Conservation (phyloP, 1,140 invertebrate genomes). For the Drosophila quadrilineata region DNA sequence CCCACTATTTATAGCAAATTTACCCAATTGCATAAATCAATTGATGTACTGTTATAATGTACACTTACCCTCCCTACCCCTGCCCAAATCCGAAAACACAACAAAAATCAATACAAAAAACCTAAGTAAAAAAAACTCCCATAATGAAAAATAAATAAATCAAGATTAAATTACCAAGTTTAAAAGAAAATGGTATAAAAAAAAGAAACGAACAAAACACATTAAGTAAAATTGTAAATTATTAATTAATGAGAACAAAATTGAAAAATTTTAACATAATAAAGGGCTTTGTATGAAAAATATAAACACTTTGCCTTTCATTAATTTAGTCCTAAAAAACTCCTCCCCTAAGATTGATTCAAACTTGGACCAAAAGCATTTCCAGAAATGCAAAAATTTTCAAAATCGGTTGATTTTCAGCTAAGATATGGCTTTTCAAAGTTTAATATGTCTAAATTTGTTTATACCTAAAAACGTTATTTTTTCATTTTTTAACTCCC, state of each 20-base stretch:
- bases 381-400: too few relatives aligned
- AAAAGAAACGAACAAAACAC: conserved; percentile 24
- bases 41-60: conserved; percentile 74
- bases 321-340: too few relatives aligned
- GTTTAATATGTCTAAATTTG: too few relatives aligned
- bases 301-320: not conserved
- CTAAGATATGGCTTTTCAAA: too few relatives aligned
- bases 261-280: conserved; percentile 74
- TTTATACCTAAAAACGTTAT: too few relatives aligned
- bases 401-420: too few relatives aligned
- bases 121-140: conserved; percentile 3
- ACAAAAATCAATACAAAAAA: conserved; percentile 1
- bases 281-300: conserved; percentile 77
- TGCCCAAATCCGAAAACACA: conserved; percentile 17
- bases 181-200: conserved; percentile 9
- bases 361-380: too few relatives aligned
- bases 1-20: conserved; percentile 77
- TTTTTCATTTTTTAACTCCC: too few relatives aligned
- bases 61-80: conserved; percentile 24
- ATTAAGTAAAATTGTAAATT: conserved; percentile 68
- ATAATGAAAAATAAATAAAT: conserved; percentile 3
- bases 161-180: too few relatives aligned
- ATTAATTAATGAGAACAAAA: conserved; percentile 62
- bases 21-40: conserved; percentile 71
- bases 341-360: too few relatives aligned